Conservation (phyloP, 23 tunicate species). For the Ascidia mentula region DNA sequence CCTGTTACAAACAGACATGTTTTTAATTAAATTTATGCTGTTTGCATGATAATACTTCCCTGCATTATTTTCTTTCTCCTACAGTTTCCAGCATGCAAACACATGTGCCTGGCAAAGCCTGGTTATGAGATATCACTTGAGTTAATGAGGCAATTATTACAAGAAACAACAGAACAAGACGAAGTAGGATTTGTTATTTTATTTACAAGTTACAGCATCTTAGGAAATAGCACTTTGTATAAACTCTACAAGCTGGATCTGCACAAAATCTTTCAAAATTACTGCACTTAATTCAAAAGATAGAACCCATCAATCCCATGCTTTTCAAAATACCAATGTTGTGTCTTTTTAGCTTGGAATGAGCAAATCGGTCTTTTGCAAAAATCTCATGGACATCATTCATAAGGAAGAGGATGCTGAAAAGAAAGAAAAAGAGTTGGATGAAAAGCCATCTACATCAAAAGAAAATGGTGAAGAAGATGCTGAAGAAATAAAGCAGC, state of each 20-base stretch:
- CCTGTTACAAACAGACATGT: no score
- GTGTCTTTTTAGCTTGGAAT: slow-evolving; percentile 2
- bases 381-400: slow-evolving; percentile 7
- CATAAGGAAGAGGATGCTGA: slow-evolving; percentile 13
- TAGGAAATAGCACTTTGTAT: no score
- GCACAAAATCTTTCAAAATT: no score
- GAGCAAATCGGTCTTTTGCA: slow-evolving; percentile 10
- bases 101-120: slow-evolving; percentile 27
- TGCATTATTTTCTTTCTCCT: no score
- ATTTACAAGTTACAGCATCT: no score
- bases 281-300: no score
- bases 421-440: slow-evolving; percentile 14
- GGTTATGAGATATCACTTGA: background rate
- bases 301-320: background rate
- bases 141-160: slow-evolving; percentile 20
- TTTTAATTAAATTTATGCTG: background rate
- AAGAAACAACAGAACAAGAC: slow-evolving; percentile 9
- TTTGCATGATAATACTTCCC: no score
- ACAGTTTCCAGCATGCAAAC: slow-evolving; percentile 2
- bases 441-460: background rate
- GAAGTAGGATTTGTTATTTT: slow-evolving; percentile 1
- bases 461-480: background rate
- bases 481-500: background rate
- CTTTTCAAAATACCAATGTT: background rate
- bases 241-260: no score